Percentiles rank a stretch among this genome's conserved stretches.
phyloP scores from a whole-genome alignment of 2,113 vertebrate species.

The Sinocyclocheilus anophthalmus region DNA sequence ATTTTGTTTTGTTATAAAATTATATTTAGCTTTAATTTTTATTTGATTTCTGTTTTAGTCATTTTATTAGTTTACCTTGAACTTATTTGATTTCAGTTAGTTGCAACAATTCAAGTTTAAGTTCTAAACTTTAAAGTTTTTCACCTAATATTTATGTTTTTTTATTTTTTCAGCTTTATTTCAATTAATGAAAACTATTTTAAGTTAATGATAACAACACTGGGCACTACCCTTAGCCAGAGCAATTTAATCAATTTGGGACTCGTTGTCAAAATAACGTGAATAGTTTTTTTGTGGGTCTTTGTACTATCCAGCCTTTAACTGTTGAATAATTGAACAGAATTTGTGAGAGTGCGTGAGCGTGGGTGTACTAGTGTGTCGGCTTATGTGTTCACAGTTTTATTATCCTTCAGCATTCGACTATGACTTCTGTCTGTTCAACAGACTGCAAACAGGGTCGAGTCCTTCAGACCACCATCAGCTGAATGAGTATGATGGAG shows the following conservation, averaged over 20 bases:
- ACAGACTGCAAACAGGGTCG: neutral
- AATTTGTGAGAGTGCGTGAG: constrained; percentile 21
- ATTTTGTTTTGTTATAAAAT: no score
- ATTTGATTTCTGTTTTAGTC: no score
- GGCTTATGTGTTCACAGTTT: constrained; percentile 17
- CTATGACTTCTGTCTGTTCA: constrained; percentile 19
- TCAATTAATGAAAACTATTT: neutral
- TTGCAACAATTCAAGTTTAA: neutral
- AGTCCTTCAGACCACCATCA: neutral
- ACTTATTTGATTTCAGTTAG: no score
- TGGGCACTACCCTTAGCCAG: neutral
- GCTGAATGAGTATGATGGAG: neutral
- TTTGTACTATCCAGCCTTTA: constrained; percentile 7
- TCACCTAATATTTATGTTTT: neutral
- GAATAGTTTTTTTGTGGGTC: neutral
- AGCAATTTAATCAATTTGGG: neutral
- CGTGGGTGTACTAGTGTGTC: neutral
- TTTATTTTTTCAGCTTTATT: neutral
- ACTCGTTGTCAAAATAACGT: neutral
- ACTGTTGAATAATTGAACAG: constrained; percentile 33
- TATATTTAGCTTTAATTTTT: no score
- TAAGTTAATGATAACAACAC: neutral
- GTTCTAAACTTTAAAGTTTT: neutral
- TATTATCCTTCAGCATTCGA: constrained; percentile 13
- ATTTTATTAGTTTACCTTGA: no score